A percentile compares a stretch with the other conserved stretches of the same genome.
Evolutionary conservation across 2,113 vertebrate genomes (phyloP).

Genomic region (Toxotes chatareus): DNA sequence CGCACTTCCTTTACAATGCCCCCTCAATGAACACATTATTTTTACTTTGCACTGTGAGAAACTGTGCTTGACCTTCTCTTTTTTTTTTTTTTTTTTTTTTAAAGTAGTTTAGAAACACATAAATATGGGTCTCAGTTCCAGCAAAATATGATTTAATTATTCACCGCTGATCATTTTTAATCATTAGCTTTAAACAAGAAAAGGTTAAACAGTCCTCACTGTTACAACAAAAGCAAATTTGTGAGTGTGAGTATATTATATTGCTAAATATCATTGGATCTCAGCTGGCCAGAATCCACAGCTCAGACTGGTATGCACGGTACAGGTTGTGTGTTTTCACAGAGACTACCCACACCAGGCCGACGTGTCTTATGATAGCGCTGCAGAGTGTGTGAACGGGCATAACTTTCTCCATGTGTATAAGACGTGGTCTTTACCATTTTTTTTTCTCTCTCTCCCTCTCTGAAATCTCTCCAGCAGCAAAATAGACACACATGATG

Average conservation of each 20-base stretch:
- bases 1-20: background rate
- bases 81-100: background rate
- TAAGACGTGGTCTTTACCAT: constrained; percentile 41
- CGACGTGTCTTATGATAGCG: constrained; percentile 47
- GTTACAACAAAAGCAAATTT: constrained; percentile 60
- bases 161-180: background rate
- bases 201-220: constrained; percentile 35
- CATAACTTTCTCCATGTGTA: constrained; percentile 69
- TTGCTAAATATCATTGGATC: constrained; percentile 66
- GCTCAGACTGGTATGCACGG: constrained; percentile 54
- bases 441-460: constrained; percentile 26
- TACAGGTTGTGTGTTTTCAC: constrained; percentile 53
- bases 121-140: background rate
- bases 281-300: constrained; percentile 16
- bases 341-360: constrained; percentile 27
- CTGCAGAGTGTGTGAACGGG: constrained; percentile 54
- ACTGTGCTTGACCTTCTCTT: background rate
- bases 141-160: constrained; percentile 18
- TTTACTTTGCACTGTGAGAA: constrained; percentile 5
- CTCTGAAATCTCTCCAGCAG: constrained; percentile 62
- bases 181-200: constrained; percentile 11
- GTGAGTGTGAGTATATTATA: constrained; percentile 32
- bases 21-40: constrained; percentile 25
- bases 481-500: constrained; percentile 64
- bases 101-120: background rate